phyloP scores from a whole-genome alignment of 35 echinoderm and acorn worm genomes.

The Heliocidaris erythrogramma region DNA sequence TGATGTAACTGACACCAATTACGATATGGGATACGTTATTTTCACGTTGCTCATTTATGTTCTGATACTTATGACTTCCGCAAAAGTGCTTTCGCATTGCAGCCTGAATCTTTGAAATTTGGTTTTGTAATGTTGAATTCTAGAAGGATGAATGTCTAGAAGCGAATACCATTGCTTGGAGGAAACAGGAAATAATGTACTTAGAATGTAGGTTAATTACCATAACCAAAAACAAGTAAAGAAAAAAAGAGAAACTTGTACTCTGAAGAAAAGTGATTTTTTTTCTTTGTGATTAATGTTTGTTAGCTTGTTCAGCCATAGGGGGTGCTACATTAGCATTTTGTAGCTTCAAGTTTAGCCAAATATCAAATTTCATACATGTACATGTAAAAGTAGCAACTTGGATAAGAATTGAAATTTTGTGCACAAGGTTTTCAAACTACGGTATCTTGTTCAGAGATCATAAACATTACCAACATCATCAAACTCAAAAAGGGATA shows the following conservation, averaged over 20 bases:
- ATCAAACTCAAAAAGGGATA: too few species aligned
- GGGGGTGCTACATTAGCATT: too few species aligned
- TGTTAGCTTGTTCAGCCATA: too few species aligned
- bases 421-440: too few species aligned
- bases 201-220: conserved; percentile 5
- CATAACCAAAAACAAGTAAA: background rate
- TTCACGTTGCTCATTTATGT: background rate
- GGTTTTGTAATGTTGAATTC: background rate
- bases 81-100: background rate
- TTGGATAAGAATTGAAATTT: too few species aligned
- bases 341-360: too few species aligned
- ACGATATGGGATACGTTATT: background rate
- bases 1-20: background rate
- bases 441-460: too few species aligned
- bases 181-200: background rate
- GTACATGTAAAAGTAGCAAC: too few species aligned
- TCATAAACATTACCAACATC: too few species aligned
- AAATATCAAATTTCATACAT: too few species aligned
- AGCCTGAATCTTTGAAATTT: background rate
- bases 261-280: too few species aligned
- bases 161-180: background rate
- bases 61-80: background rate
- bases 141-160: background rate
- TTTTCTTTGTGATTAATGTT: too few species aligned
- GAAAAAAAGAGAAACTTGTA: background rate